phyloP scores from a whole-genome alignment of 2,797 vertebrate genomes.

The Rhadinocentrus ornatus region DNA sequence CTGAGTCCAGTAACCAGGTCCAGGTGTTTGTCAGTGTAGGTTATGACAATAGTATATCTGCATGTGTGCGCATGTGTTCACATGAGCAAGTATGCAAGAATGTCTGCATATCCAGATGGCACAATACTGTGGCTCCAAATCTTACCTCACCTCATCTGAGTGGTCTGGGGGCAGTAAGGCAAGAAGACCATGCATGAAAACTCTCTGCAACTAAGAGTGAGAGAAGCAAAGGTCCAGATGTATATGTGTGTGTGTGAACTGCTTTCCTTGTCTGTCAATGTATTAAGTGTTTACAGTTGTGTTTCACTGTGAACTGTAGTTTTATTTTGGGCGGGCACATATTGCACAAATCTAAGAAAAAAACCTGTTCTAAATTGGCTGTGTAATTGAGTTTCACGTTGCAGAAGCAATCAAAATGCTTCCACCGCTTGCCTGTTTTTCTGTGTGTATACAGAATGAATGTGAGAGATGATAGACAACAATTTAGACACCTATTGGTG shows the following conservation, averaged over 20 bases:
- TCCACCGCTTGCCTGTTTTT: slow-evolving; percentile 27
- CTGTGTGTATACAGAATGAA: neutral
- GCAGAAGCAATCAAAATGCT: slow-evolving; percentile 61
- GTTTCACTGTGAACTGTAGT: slow-evolving; percentile 39
- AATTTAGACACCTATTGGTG: slow-evolving; percentile 38
- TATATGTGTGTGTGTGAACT: slow-evolving; percentile 21
- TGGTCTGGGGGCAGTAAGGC: slow-evolving; percentile 54
- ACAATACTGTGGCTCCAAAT: slow-evolving; percentile 63
- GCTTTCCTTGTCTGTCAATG: slow-evolving; percentile 50
- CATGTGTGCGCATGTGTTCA: slow-evolving; percentile 47
- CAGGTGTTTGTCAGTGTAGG: slow-evolving; percentile 78
- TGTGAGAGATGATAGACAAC: neutral
- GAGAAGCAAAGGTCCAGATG: slow-evolving; percentile 63
- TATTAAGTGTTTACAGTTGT: slow-evolving; percentile 51
- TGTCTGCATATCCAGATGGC: slow-evolving; percentile 74
- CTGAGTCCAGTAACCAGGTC: slow-evolving; percentile 73
- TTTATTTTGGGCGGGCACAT: slow-evolving; percentile 58
- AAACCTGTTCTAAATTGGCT: slow-evolving; percentile 65
- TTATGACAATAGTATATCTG: slow-evolving; percentile 77
- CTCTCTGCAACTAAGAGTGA: slow-evolving; percentile 61
- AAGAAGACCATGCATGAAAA: slow-evolving; percentile 62
- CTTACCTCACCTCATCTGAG: slow-evolving; percentile 75
- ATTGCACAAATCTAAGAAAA: slow-evolving; percentile 59
- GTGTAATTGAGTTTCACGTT: slow-evolving; percentile 75
- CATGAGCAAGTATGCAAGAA: slow-evolving; percentile 50